Conservation (phyloP, 2,113 vertebrate species). For the Kryptolebias marmoratus region DNA sequence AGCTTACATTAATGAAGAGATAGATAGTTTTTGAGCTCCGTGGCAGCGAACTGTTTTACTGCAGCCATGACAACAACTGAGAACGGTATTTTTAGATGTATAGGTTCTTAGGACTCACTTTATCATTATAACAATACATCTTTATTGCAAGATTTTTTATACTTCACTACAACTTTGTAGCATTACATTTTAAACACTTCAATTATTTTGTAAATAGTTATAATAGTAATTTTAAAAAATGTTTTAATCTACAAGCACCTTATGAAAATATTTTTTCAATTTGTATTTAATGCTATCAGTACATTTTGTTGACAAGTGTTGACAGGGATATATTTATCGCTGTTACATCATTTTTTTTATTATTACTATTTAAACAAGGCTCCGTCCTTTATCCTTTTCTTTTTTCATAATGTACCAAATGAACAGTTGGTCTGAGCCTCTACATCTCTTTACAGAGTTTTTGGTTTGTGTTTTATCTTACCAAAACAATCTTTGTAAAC, state of each 20-base stretch:
- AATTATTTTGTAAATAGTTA: background rate
- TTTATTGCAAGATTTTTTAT: background rate
- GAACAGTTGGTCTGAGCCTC: background rate
- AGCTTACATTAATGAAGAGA: constrained; percentile 3
- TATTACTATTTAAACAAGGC: too few relatives aligned
- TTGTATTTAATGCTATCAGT: background rate
- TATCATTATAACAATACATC: background rate
- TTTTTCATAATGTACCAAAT: background rate
- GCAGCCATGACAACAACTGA: background rate
- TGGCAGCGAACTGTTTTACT: too few relatives aligned
- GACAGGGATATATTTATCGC: background rate
- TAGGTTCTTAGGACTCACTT: background rate
- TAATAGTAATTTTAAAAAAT: too few relatives aligned
- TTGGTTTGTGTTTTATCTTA: too few relatives aligned
- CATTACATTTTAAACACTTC: background rate
- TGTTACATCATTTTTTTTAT: background rate
- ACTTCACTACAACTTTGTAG: background rate
- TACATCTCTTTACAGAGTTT: too few relatives aligned
- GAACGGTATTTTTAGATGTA: background rate
- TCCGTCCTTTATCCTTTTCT: background rate
- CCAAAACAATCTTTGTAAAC: too few relatives aligned
- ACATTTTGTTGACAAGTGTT: background rate
- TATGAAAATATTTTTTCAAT: too few relatives aligned
- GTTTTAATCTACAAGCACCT: too few relatives aligned
- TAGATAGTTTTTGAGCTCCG: constrained; percentile 3